These are phyloP conservation scores for Meandrusa payeni DNA, from an alignment of 2,888 invertebrate genomes.

Conservation along the genomic window DNA sequence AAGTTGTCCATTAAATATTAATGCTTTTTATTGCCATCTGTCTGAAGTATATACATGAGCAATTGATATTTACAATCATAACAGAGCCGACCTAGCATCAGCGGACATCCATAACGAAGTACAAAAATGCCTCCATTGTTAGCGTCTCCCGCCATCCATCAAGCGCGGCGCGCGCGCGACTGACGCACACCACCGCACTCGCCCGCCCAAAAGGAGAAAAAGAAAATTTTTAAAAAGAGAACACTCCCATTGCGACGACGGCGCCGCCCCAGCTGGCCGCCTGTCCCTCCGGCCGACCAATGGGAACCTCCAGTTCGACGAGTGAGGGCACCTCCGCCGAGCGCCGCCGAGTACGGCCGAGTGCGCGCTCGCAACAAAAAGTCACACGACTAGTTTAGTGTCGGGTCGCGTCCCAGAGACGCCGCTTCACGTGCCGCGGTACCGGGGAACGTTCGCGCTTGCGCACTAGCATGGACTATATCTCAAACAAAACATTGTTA, in stretches of 20 bases:
- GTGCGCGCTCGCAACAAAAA: constrained; percentile 75
- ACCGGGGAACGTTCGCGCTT: constrained; percentile 53
- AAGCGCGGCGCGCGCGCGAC: constrained; percentile 67
- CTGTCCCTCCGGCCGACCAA: constrained; percentile 47
- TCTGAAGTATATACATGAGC: constrained; percentile 18
- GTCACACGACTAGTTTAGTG: constrained; percentile 77
- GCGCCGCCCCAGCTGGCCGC: constrained; percentile 61
- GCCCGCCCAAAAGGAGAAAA: constrained; percentile 78
- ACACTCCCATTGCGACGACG: constrained; percentile 64
- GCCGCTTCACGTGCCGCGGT: constrained; percentile 71
- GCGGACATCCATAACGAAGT: constrained; percentile 28
- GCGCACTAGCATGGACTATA: constrained; percentile 67
- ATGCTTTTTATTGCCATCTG: constrained; percentile 15
- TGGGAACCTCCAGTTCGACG: constrained; percentile 37
- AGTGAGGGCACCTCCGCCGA: constrained; percentile 49
- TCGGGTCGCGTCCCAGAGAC: constrained; percentile 80
- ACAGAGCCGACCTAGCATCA: constrained; percentile 18
- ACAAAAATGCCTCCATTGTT: constrained; percentile 52
- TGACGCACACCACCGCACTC: constrained; percentile 68
- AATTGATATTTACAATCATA: constrained; percentile 26
- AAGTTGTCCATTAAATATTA: constrained; percentile 15
- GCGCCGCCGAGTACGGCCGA: constrained; percentile 61
- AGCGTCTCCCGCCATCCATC: constrained; percentile 61
- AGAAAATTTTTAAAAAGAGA: constrained; percentile 73
- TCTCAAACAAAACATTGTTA: constrained; percentile 51